Conservation (phyloP, 2,797 vertebrate genomes). For the Acanthurus leucopareius region DNA sequence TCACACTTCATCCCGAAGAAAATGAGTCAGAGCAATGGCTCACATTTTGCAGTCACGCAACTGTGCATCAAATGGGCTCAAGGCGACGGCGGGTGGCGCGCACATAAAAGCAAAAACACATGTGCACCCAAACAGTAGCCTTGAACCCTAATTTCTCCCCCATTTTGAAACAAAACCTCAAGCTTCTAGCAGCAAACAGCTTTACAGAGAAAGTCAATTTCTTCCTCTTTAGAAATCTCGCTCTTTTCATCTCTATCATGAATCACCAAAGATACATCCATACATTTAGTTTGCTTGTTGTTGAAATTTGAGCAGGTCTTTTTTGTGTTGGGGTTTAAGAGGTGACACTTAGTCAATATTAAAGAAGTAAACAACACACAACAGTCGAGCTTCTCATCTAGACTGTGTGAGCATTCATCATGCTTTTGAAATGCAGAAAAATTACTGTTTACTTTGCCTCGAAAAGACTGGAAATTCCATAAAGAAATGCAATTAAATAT, state of each 20-base stretch:
- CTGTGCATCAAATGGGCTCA: constrained; percentile 62
- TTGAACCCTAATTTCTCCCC: constrained; percentile 28
- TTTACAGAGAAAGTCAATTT: constrained; percentile 36
- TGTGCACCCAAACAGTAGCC: constrained; percentile 53
- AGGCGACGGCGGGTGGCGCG: constrained; percentile 58
- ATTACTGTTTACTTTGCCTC: background rate
- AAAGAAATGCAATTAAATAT: constrained; percentile 6
- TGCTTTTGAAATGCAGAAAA: background rate
- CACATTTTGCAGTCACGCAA: constrained; percentile 70
- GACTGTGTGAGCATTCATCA: background rate
- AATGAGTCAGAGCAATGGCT: constrained; percentile 70
- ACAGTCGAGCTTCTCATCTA: constrained; percentile 6
- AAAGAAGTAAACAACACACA: constrained; percentile 13
- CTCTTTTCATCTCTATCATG: constrained; percentile 8
- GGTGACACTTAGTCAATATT: constrained; percentile 5
- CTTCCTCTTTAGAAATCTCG: constrained; percentile 41
- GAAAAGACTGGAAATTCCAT: background rate
- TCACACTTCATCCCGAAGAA: constrained; percentile 70
- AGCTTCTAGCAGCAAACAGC: constrained; percentile 23
- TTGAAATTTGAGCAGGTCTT: constrained; percentile 10
- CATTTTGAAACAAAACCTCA: background rate
- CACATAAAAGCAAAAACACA: constrained; percentile 52
- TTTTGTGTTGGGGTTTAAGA: constrained; percentile 23
- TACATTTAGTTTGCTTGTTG: constrained; percentile 24
- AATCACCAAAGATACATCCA: constrained; percentile 19